Conservation (phyloP, 2,888 invertebrate species). For the Orthosia cruda region DNA sequence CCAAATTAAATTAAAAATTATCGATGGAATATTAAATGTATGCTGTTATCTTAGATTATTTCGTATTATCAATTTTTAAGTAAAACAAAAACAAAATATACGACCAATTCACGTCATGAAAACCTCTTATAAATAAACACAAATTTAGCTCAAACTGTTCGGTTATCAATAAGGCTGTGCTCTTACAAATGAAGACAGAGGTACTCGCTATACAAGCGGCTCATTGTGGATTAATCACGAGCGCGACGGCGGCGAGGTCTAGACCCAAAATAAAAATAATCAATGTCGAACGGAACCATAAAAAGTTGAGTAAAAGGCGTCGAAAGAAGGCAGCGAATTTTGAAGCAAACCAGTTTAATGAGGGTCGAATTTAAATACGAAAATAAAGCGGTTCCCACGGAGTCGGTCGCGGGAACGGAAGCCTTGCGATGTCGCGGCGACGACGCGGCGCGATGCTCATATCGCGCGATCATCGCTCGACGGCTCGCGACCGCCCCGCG, state of each 20-base stretch:
- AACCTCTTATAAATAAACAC: slow-evolving; percentile 48
- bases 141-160: slow-evolving; percentile 60
- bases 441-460: slow-evolving; percentile 71
- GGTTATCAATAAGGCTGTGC: slow-evolving; percentile 64
- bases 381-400: slow-evolving; percentile 91
- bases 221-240: slow-evolving; percentile 78
- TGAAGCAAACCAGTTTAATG: slow-evolving; percentile 91
- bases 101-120: slow-evolving; percentile 52
- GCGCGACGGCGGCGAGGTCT: slow-evolving; percentile 78
- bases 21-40: slow-evolving; percentile 78
- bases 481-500: slow-evolving; percentile 63
- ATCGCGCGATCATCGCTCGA: slow-evolving; percentile 75
- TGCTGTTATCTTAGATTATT: slow-evolving; percentile 72
- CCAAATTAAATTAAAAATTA: slow-evolving; percentile 87
- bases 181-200: slow-evolving; percentile 80
- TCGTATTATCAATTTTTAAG: slow-evolving; percentile 63
- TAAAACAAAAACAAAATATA: slow-evolving; percentile 63
- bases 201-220: slow-evolving; percentile 79
- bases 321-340: slow-evolving; percentile 92
- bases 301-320: slow-evolving; percentile 92
- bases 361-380: slow-evolving; percentile 92
- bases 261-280: slow-evolving; percentile 84
- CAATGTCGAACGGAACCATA: slow-evolving; percentile 91
- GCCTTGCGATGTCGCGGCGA: slow-evolving; percentile 84
- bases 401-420: slow-evolving; percentile 91